Base-by-base conservation (phyloP, 2,113 vertebrate genomes). In the Marcusenius ussheri region DNA sequence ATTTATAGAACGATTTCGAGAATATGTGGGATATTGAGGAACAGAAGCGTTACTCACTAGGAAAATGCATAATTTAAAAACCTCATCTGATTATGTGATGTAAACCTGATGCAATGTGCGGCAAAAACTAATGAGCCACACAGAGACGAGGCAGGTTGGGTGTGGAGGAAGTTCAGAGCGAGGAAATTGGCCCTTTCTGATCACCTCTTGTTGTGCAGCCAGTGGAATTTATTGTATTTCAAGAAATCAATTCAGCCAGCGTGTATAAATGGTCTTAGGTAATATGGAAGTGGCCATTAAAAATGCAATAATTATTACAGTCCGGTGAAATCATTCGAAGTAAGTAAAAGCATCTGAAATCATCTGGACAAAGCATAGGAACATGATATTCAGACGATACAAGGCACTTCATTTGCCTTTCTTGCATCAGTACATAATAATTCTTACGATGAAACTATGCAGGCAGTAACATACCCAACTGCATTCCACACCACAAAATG, bases 71-170 rank as follows among this genome's bases (percentile, higher is more conserved):
- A 91, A 93, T 91, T 91, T 91, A 91, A 89, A 87, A 88, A 47
- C 74, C 90, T 90, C 88, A 85, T 91, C 90, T 91, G 89, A 84
- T 84, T 90, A 88, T 90, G 90, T 91, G 89, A 91, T 91, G 91
- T 90, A 80, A 89, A 90, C 91, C 91, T 93, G 92, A 93, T 90
- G 92, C 92, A 93, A 93, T 91, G 87, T 88, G 86, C 88, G 88
- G 91, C 87, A 93, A 93, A 90, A 80, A 83, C 89, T 83, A 53
- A 87, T 74, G 17, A 89, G 88, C 74, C 31, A 11, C 74, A 42
- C 31, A 3, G 19, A 45, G 49, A 89, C 13, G 39, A 45, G 70
- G 15, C 27, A 1, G 13, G 15, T 45, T 58, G 70, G 35, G 47
- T 46, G 21, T 15, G 35, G 49, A 42, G 35, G 31, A 15, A 17